Evolutionary conservation across 2,888 invertebrate genomes (phyloP), one percentile per base, ranked within the genome.

Genomic region (Megaustenia siamemsis): DNA sequence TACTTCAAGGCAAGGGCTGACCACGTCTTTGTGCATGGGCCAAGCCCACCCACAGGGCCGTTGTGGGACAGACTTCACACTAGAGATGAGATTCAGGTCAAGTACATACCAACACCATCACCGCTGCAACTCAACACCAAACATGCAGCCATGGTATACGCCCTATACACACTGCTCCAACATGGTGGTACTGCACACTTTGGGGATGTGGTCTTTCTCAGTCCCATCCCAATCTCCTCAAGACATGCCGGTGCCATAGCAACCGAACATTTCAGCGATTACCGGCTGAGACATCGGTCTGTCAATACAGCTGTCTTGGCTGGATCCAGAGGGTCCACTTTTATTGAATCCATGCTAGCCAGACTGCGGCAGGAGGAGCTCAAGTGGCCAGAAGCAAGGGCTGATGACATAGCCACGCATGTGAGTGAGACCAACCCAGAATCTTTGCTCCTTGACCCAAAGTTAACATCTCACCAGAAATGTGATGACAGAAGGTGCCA

Each of bases 1-100:
- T 84, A 84, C 40, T 24, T 84, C 18, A 71, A 38, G 18, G 87
- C 84, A 4, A 49, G 69, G 68, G 78, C 78, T 60, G 63, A 86
- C 21, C 71, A 71, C 32, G 87, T 87, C 3, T 87, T 76, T 85
- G 40, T 88, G 12, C 88, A 88, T 77, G 86, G 78, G 8, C 43
- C 77, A n/a, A 38, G 68, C 24, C 63, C 79, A 10, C 83, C 84
- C 8, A 28, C 35, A 24, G 86, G 86, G 21, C 24, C 28, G 21
- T 78, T 85, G 21, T 88, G 87, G 86, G 69, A 86, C n/a, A 63
- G 60, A 15, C 80, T 87, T 10, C 32, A n/a, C 12, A 28, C 49
- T 4, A 32, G 73, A 35, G 49, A 84, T 56, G 45, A 81, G 24
- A 53, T 84, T 4, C 53, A 81, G 6, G 63, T 66, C 12, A 38